Evolutionary conservation across 1,140 invertebrate genomes (phyloP).

Genomic region (Steinernema feltiae): DNA sequence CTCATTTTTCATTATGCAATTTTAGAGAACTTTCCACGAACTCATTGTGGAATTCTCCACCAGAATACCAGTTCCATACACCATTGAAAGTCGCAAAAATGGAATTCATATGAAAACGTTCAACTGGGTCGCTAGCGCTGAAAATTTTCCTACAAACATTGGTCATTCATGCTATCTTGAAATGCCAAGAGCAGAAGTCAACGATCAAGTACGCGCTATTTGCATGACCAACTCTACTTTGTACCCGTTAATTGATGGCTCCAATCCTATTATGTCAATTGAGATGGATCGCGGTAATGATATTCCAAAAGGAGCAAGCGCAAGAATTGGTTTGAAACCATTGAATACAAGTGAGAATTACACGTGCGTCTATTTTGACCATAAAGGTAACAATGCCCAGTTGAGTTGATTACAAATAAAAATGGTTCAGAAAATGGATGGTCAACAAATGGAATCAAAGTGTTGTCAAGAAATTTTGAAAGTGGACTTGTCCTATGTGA

Average conservation of each 20-base stretch:
- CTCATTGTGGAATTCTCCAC: background rate
- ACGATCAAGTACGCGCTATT: background rate
- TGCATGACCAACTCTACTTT: background rate
- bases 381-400: background rate
- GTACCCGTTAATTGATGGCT: background rate
- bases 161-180: background rate
- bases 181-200: background rate
- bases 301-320: background rate
- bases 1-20: background rate
- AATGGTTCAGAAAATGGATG: background rate
- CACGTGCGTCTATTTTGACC: background rate
- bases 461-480: background rate
- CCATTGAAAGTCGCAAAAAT: constrained; percentile 5
- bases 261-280: background rate
- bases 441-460: constrained; percentile 5
- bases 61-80: background rate
- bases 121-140: constrained; percentile 4
- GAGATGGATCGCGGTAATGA: background rate
- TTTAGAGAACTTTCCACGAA: background rate
- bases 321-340: background rate
- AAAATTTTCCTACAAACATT: background rate
- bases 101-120: constrained; percentile 2
- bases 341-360: background rate
- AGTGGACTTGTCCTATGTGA: background rate
- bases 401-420: background rate